Base-by-base conservation (phyloP, 2,888 invertebrate species). In the Drosophila paucipuncta region DNA sequence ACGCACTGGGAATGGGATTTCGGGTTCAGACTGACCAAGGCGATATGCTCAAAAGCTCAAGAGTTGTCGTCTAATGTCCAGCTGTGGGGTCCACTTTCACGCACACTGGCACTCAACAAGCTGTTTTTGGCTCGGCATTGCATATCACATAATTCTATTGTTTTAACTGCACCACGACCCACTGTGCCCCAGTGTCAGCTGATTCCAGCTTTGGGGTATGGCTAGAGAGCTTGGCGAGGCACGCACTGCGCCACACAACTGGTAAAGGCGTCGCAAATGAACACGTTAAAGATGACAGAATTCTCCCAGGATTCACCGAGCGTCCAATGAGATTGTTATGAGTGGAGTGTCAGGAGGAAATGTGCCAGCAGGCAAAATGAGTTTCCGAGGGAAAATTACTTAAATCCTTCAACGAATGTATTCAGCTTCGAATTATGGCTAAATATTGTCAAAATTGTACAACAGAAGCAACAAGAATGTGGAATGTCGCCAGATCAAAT, bases 231-330 rank as follows among this genome's bases (percentile, higher is more conserved):
- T 50, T 18, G 61, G 67, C 39, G 49, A 53, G 59, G 69, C 76
- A 82, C 83, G 83, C 74, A 61, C 69, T 73, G 68, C 58, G 73
- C 52, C 47, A 57, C 59, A 70, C 58, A 58, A 37, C 70, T 65
- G 66, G 53, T 64, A 80, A 60, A 68, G 86, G 73, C 82, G 70
- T 71, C 68, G 82, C 69, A 89, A 89, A 86, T 89, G 88, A 84
- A 78, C 82, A 84, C 85, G 85, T 76, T 82, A 81, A 82, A 82
- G 87, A 89, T 78, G 89, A 81, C 82, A 73, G 82, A 68, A 86
- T 59, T 75, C 82, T 70, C 78, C 58, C 66, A 58, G 75, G 74
- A 68, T 57, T 63, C 49, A 60, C 33, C 31, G 47, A 28, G 28
- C 39, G 66, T 28, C 54, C 30, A 58, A 33, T 39, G 35, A 55